These are phyloP conservation scores for Pandemis corylana DNA, from an alignment of 2,888 invertebrate genomes.

Conservation along the genomic window DNA sequence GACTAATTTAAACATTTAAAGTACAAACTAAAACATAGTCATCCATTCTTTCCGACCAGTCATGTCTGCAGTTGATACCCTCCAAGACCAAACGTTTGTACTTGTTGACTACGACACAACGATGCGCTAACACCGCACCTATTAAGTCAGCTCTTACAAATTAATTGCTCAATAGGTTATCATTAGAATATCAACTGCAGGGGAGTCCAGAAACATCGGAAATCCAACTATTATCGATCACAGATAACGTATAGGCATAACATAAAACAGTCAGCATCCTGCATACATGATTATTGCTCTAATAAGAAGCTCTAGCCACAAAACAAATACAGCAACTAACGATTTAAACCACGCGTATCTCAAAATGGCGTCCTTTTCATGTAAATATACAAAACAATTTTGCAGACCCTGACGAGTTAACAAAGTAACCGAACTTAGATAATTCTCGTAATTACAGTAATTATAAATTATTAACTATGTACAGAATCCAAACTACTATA, in stretches of 20 bases:
- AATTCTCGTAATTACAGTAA: conserved; percentile 43
- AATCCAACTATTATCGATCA: conserved; percentile 18
- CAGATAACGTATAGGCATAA: conserved; percentile 15
- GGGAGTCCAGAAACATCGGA: conserved; percentile 12
- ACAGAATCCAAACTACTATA: conserved; percentile 50
- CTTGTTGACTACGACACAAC: neutral
- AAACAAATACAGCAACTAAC: conserved; percentile 11
- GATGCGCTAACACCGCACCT: neutral
- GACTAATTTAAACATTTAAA: conserved; percentile 9
- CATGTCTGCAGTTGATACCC: neutral
- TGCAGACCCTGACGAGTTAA: conserved; percentile 33
- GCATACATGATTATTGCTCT: conserved; percentile 13
- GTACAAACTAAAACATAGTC: conserved; percentile 10
- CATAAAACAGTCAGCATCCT: conserved; percentile 11
- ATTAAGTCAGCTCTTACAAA: neutral
- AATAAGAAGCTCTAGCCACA: conserved; percentile 3
- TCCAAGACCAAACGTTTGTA: neutral
- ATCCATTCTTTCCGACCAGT: neutral
- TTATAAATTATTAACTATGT: conserved; percentile 47
- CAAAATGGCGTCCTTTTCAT: conserved; percentile 10
- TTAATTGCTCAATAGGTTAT: neutral
- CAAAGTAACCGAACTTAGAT: conserved; percentile 44
- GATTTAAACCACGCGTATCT: neutral
- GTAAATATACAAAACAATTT: conserved; percentile 1
- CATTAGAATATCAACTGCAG: conserved; percentile 3